Percentiles rank a stretch among this genome's conserved stretches.
Evolutionary conservation across 1,140 invertebrate species (phyloP).

Genomic region (Ditylenchus dipsaci): DNA sequence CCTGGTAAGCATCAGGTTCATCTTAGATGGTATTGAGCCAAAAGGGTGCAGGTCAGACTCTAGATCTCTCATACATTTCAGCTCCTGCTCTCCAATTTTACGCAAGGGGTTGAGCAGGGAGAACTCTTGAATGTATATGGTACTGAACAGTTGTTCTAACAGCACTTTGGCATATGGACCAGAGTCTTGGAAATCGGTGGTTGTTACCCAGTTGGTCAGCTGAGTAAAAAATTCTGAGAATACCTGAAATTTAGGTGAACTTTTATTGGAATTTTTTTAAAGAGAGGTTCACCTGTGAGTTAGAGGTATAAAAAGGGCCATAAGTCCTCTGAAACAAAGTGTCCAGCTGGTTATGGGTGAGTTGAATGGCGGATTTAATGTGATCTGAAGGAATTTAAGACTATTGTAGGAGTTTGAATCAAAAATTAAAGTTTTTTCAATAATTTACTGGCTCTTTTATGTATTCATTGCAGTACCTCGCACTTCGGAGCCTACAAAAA

Average conservation of each 20-base stretch:
- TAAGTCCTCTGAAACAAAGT: conserved; percentile 10
- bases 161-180: neutral
- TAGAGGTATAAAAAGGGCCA: conserved; percentile 10
- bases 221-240: neutral
- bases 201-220: neutral
- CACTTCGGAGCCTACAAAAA: neutral
- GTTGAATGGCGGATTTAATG: conserved; percentile 5
- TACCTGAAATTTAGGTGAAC: conserved; percentile 3
- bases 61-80: neutral
- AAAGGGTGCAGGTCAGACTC: neutral
- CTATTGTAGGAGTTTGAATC: neutral
- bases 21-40: conserved; percentile 10
- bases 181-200: neutral
- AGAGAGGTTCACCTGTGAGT: neutral
- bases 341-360: neutral
- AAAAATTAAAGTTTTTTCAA: no score
- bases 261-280: neutral
- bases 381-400: neutral
- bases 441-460: no score
- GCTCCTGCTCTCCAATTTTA: neutral
- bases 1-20: neutral
- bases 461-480: neutral
- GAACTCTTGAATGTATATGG: conserved; percentile 10
- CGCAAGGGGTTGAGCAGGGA: conserved; percentile 4
- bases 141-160: neutral